Percentiles rank a stretch among this genome's conserved stretches.
Conservation (phyloP, 2,113 vertebrate genomes). For the Stigmatopora argus region DNA sequence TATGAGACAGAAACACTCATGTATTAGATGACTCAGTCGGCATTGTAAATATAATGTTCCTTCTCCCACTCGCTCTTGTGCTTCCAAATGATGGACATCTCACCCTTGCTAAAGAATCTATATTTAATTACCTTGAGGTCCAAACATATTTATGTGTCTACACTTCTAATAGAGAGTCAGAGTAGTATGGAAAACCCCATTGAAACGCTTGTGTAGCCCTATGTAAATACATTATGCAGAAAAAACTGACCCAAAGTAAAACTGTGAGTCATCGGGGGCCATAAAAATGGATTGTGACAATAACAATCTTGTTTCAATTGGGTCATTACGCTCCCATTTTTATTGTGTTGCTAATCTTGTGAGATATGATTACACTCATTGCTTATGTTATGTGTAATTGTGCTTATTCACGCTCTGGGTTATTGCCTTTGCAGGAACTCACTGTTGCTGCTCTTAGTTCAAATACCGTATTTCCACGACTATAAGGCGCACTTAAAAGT, state of each 20-base stretch:
- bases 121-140: conserved; percentile 72
- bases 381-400: conserved; percentile 54
- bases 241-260: conserved; percentile 40
- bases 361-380: conserved; percentile 42
- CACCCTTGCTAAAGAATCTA: conserved; percentile 55
- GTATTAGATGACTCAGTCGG: too few relatives aligned
- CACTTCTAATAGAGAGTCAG: conserved; percentile 54
- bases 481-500: too few relatives aligned
- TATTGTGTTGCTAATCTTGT: conserved; percentile 51
- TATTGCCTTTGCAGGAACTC: conserved; percentile 44
- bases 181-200: conserved; percentile 39
- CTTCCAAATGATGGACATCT: conserved; percentile 39
- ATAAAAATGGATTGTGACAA: conserved; percentile 41
- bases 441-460: conserved; percentile 23
- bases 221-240: conserved; percentile 44
- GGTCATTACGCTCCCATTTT: conserved; percentile 52
- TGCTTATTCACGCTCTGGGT: conserved; percentile 44
- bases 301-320: conserved; percentile 41
- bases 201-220: conserved; percentile 49
- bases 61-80: conserved; percentile 10
- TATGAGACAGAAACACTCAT: too few relatives aligned
- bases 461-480: too few relatives aligned
- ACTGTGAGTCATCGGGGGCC: conserved; percentile 26
- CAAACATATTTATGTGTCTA: conserved; percentile 68
- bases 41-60: conserved; percentile 13